These are phyloP conservation scores for Zosterops borbonicus DNA, from an alignment of 2,113 vertebrate genomes.

Conservation along the genomic window DNA sequence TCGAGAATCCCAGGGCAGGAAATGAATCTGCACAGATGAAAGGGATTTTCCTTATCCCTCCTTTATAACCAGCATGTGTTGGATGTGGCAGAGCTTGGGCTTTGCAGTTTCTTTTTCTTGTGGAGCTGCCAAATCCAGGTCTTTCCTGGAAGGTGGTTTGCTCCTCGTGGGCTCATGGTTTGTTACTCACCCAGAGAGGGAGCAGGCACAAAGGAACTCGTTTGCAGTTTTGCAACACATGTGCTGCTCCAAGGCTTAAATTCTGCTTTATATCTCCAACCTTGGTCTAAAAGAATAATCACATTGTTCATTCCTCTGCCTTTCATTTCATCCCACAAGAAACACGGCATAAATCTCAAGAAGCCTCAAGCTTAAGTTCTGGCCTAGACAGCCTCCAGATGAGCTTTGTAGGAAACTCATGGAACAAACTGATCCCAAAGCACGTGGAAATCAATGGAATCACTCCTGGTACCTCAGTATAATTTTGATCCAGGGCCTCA, in stretches of 20 bases:
- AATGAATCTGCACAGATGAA: slow-evolving; percentile 41
- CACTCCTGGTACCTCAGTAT: neutral
- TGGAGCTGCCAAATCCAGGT: neutral
- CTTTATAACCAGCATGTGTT: neutral
- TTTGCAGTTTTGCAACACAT: neutral
- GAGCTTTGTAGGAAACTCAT: neutral
- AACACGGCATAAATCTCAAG: neutral
- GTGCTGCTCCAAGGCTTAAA: neutral
- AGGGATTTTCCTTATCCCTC: neutral
- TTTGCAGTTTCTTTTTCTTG: slow-evolving; percentile 12
- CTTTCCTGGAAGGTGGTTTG: neutral
- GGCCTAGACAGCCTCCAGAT: neutral
- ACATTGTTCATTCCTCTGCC: neutral
- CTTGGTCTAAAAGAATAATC: neutral
- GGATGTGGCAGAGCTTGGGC: neutral
- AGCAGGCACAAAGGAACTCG: neutral
- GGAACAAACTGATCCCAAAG: neutral
- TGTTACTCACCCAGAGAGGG: neutral
- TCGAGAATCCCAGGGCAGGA: neutral
- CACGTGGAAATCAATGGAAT: neutral
- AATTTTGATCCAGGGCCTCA: neutral
- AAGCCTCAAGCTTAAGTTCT: neutral
- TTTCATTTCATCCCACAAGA: neutral
- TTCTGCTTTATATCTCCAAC: neutral
- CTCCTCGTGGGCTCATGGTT: neutral